These are phyloP conservation scores for Drosophila mercatorum DNA, from an alignment of 2,888 invertebrate genomes.

Conservation along the genomic window DNA sequence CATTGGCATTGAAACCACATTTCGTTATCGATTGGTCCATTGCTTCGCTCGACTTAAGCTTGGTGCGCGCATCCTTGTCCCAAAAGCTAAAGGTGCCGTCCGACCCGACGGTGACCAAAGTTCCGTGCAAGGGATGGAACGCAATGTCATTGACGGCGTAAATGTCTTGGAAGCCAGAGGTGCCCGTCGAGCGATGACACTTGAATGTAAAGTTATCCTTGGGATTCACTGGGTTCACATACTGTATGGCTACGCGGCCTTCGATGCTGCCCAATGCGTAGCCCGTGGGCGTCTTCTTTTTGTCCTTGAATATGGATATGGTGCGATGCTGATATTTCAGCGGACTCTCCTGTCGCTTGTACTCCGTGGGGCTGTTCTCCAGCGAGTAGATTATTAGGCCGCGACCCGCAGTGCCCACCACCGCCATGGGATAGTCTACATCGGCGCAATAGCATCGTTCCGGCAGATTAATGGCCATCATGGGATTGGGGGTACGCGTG, in stretches of 20 bases:
- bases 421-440: conserved; percentile 99
- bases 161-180: conserved; percentile 87
- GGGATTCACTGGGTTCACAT: conserved; percentile 96
- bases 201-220: conserved; percentile 99
- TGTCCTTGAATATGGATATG: conserved; percentile 97
- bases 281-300: conserved; percentile 94
- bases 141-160: conserved; percentile 96
- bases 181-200: conserved; percentile 96
- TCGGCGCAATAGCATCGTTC: conserved; percentile 99
- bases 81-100: conserved; percentile 99
- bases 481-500: conserved; percentile 94
- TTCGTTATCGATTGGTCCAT: conserved; percentile 97
- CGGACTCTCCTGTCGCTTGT: conserved; percentile 95
- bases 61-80: conserved; percentile 99
- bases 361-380: conserved; percentile 97
- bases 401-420: conserved; percentile 97
- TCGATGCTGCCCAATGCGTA: conserved; percentile 98
- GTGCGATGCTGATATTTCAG: conserved; percentile 98
- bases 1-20: conserved; percentile 97
- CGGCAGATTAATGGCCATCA: conserved; percentile 94
- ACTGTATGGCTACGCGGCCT: conserved; percentile 99
- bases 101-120: conserved; percentile 98
- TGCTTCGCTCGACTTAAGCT: conserved; percentile 97
- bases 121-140: conserved; percentile 98
- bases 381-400: conserved; percentile 96